phyloP scores from a whole-genome alignment of 2,113 vertebrate genomes.

The Charina bottae region DNA sequence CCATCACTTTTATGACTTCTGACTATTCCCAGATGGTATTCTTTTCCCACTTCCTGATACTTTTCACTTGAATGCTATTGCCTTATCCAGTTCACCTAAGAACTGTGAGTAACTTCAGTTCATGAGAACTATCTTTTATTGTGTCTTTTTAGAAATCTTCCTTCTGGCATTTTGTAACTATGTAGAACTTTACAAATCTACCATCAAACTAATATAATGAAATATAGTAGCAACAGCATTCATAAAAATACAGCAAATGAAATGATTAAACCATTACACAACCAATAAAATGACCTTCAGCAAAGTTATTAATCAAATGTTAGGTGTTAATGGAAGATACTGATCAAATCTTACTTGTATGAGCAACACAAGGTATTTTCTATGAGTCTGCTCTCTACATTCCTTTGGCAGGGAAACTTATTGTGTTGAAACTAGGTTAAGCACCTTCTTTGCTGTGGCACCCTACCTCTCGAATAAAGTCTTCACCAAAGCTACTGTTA shows the following conservation, averaged over 20 bases:
- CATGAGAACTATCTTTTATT: too few species aligned
- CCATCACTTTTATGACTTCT: too few species aligned
- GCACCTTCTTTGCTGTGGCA: neutral
- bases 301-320: neutral
- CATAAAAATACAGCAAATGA: neutral
- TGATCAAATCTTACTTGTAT: neutral
- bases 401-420: neutral
- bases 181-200: neutral
- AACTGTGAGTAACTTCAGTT: too few species aligned
- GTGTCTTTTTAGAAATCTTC: too few species aligned
- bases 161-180: neutral
- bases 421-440: neutral
- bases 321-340: neutral
- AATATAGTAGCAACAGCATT: neutral
- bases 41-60: too few species aligned
- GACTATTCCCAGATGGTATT: too few species aligned
- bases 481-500: neutral
- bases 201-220: neutral
- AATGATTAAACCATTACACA: neutral
- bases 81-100: too few species aligned
- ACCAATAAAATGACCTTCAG: neutral
- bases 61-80: too few species aligned
- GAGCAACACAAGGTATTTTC: neutral
- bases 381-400: neutral
- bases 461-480: neutral